Evolutionary conservation across 1,140 invertebrate species (phyloP).

Genomic region (Drosophila dunni): DNA sequence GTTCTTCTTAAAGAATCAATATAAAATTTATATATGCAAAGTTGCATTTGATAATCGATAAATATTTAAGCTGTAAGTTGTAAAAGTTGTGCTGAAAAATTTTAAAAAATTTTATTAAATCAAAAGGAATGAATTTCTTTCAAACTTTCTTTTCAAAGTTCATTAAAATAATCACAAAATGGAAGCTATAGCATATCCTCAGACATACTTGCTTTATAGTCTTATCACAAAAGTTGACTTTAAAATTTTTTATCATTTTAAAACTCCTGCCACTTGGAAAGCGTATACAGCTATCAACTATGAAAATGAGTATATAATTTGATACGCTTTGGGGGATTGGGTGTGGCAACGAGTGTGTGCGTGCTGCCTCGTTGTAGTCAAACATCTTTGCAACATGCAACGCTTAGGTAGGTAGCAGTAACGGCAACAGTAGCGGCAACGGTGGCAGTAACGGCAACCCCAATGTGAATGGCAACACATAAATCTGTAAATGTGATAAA

Average conservation of each 20-base stretch:
- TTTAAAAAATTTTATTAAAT: too few species aligned
- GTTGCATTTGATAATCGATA: not conserved
- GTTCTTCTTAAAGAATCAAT: constrained; percentile 57
- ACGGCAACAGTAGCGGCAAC: not conserved
- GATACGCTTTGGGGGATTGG: not conserved
- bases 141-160: too few species aligned
- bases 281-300: not conserved
- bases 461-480: constrained; percentile 56
- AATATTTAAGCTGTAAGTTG: too few species aligned
- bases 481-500: constrained; percentile 81
- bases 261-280: not conserved
- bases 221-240: too few species aligned
- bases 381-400: constrained; percentile 43
- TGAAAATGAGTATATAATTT: not conserved
- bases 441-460: constrained; percentile 34
- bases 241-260: too few species aligned
- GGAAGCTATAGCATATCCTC: too few species aligned
- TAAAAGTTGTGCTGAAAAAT: too few species aligned
- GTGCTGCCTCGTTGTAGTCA: constrained; percentile 6
- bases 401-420: constrained; percentile 35
- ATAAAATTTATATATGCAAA: constrained; percentile 45
- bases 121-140: too few species aligned
- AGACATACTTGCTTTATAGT: too few species aligned
- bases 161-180: too few species aligned
- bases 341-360: constrained; percentile 3